These are phyloP conservation scores for Doryteuthis pealeii DNA, from an alignment of 1,140 invertebrate species.

Conservation along the genomic window DNA sequence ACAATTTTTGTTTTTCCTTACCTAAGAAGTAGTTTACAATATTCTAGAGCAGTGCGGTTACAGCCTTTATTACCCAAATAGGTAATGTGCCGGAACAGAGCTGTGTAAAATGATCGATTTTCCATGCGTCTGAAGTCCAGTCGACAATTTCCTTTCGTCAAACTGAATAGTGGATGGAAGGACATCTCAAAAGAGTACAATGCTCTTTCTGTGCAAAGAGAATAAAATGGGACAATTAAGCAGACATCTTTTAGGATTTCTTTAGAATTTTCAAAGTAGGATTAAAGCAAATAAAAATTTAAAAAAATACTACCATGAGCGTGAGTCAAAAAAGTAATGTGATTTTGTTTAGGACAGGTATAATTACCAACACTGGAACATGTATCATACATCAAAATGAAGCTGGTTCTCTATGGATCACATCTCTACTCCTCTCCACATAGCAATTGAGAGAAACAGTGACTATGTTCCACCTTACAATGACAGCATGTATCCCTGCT, in stretches of 20 bases:
- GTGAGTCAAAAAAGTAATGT: too few species aligned
- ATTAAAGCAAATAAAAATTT: not conserved
- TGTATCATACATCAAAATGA: too few species aligned
- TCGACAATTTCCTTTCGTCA: slow-evolving; percentile 74
- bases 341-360: too few species aligned
- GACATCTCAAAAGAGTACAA: slow-evolving; percentile 76
- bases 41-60: slow-evolving; percentile 61
- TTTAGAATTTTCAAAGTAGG: not conserved
- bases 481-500: too few species aligned
- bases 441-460: too few species aligned
- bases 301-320: not conserved
- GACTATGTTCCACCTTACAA: too few species aligned
- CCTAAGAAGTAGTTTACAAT: slow-evolving; percentile 62
- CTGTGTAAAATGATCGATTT: slow-evolving; percentile 83
- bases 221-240: not conserved
- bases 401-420: too few species aligned
- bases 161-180: slow-evolving; percentile 80
- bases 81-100: slow-evolving; percentile 81
- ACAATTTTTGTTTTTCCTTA: slow-evolving; percentile 25
- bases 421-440: too few species aligned
- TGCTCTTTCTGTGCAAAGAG: slow-evolving; percentile 67
- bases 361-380: too few species aligned
- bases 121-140: slow-evolving; percentile 81
- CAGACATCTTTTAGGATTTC: not conserved
- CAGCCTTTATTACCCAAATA: slow-evolving; percentile 76